Conservation (phyloP, 2,888 invertebrate genomes). For the Cerastis rubricosa region DNA sequence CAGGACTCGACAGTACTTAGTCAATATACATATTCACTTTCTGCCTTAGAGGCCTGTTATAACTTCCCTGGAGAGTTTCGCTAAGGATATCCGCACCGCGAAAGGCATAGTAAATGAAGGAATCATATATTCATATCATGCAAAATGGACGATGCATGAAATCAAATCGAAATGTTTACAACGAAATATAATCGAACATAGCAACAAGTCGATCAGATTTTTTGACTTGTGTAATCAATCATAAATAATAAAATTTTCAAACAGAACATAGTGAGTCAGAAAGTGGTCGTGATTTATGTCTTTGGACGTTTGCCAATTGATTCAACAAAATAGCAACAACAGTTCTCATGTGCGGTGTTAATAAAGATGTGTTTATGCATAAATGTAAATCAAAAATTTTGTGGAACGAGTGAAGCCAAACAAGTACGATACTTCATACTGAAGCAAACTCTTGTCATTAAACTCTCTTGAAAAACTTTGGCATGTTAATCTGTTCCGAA, state of each 20-base stretch:
- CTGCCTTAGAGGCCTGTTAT: conserved; percentile 3
- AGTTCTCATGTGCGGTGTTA: conserved; percentile 46
- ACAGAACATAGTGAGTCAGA: conserved; percentile 70
- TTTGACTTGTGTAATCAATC: conserved; percentile 47
- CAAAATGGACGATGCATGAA: conserved; percentile 23
- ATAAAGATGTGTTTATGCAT: conserved; percentile 44
- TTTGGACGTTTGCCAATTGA: conserved; percentile 69
- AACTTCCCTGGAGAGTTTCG: conserved; percentile 11
- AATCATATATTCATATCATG: conserved; percentile 6
- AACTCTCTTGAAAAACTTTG: not conserved
- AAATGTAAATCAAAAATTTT: conserved; percentile 33
- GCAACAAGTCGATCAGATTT: conserved; percentile 51
- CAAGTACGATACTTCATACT: not conserved
- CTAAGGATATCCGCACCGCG: conserved; percentile 23
- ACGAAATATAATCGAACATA: conserved; percentile 35
- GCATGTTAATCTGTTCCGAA: not conserved
- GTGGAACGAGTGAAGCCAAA: conserved; percentile 11
- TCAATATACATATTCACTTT: conserved; percentile 26
- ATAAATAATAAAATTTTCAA: conserved; percentile 68
- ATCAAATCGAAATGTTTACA: conserved; percentile 5
- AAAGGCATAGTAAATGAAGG: conserved; percentile 4
- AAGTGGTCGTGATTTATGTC: conserved; percentile 65
- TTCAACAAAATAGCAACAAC: conserved; percentile 54
- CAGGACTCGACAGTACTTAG: not conserved
- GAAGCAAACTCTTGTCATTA: not conserved